Evolutionary conservation across 2,888 invertebrate genomes (phyloP).

Genomic region (Agonopterix heracliana): DNA sequence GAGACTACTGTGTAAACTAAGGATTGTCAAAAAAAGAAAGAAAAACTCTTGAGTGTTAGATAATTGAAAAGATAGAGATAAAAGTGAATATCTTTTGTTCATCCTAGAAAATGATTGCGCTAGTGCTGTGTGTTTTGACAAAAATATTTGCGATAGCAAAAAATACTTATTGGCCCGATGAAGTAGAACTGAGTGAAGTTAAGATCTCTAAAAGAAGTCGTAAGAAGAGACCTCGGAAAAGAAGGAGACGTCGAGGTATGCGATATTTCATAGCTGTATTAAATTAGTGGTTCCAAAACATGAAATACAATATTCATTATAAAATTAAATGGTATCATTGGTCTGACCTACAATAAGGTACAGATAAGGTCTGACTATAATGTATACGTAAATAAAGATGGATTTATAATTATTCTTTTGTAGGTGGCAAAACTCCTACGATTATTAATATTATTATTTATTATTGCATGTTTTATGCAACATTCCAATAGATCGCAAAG

Average conservation of each 20-base stretch:
- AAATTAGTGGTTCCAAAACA: background rate
- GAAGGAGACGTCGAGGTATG: constrained; percentile 29
- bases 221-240: constrained; percentile 24
- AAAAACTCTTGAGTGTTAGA: constrained; percentile 30
- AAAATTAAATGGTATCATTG: background rate
- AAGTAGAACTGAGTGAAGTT: constrained; percentile 12
- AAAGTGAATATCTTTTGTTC: constrained; percentile 16
- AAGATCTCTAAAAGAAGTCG: constrained; percentile 11
- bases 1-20: constrained; percentile 23
- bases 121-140: constrained; percentile 49
- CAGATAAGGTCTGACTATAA: no score
- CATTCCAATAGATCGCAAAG: background rate
- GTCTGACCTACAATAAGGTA: no score
- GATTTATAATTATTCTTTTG: no score
- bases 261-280: constrained; percentile 5
- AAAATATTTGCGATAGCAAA: constrained; percentile 46
- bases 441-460: no score
- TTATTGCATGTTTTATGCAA: background rate
- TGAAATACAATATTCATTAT: background rate
- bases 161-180: constrained; percentile 22
- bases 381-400: no score
- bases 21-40: constrained; percentile 37
- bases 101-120: constrained; percentile 47
- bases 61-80: constrained; percentile 23
- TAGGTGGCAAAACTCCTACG: no score